Evolutionary conservation across 2,797 vertebrate species (phyloP).

Genomic region (Xiphorhynchus erythropygius): DNA sequence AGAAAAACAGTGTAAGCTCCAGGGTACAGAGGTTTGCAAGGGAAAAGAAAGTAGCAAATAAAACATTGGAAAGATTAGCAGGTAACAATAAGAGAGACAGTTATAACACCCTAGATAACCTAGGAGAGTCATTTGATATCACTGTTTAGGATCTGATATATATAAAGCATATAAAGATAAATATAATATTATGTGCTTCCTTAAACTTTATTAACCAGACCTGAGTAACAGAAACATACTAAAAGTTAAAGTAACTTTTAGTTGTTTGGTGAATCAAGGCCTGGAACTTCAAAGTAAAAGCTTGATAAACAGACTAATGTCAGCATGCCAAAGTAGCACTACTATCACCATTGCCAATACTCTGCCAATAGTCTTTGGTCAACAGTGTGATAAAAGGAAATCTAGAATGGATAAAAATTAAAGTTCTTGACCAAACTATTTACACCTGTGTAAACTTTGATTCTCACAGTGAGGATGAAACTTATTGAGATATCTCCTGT

Average conservation of each 20-base stretch:
- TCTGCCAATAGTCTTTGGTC: background rate
- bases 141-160: background rate
- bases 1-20: slow-evolving; percentile 28
- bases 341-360: background rate
- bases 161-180: background rate
- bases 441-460: background rate
- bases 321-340: background rate
- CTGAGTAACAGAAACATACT: background rate
- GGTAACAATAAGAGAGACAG: background rate
- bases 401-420: background rate
- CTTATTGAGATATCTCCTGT: background rate
- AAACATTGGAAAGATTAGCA: slow-evolving; percentile 14
- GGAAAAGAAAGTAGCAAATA: slow-evolving; percentile 2
- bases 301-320: background rate
- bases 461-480: background rate
- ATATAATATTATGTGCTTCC: background rate
- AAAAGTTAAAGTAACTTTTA: background rate
- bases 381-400: background rate
- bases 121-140: background rate
- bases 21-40: background rate
- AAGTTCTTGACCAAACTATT: background rate
- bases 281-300: background rate
- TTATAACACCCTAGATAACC: background rate
- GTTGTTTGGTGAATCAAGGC: background rate
- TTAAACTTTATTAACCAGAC: background rate